Evolutionary conservation across 1,140 invertebrate species (phyloP).

Genomic region (Cherax destructor): DNA sequence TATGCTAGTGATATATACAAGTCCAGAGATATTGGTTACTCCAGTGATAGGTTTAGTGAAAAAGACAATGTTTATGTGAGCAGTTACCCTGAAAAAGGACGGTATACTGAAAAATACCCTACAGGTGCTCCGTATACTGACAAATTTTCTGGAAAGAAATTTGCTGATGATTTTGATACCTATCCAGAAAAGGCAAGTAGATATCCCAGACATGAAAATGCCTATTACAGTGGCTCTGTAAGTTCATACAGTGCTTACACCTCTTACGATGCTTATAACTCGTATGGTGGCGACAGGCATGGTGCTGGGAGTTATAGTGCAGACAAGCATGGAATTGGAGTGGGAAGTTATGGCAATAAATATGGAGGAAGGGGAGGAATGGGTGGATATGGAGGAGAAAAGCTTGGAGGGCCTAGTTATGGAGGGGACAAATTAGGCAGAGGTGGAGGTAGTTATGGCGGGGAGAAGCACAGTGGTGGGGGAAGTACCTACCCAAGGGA

Average conservation of each 20-base stretch:
- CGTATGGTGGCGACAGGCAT: slow-evolving; percentile 2
- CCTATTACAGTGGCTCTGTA: slow-evolving; percentile 13
- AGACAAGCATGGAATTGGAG: background rate
- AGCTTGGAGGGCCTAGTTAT: slow-evolving; percentile 5
- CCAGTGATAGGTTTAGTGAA: slow-evolving; percentile 40
- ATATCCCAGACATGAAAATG: slow-evolving; percentile 44
- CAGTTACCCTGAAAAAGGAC: slow-evolving; percentile 13
- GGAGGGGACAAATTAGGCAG: slow-evolving; percentile 43
- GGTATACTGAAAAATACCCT: slow-evolving; percentile 51
- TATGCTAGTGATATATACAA: slow-evolving; percentile 37
- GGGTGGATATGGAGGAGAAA: slow-evolving; percentile 27
- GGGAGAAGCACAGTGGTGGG: slow-evolving; percentile 21
- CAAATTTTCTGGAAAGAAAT: slow-evolving; percentile 48
- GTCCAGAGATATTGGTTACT: slow-evolving; percentile 31
- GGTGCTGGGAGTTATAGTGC: slow-evolving; percentile 17
- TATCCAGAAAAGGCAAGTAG: slow-evolving; percentile 49
- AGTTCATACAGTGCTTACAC: slow-evolving; percentile 25
- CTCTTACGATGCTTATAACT: slow-evolving; percentile 27
- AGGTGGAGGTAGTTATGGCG: slow-evolving; percentile 13
- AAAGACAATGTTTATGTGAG: slow-evolving; percentile 13
- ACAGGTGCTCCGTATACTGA: background rate
- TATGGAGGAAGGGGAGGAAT: slow-evolving; percentile 46
- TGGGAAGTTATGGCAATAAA: background rate
- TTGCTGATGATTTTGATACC: slow-evolving; percentile 28
- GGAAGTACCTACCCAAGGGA: slow-evolving; percentile 31